Conservation (phyloP, 2,113 vertebrate genomes). For the Ramphastos sulfuratus region DNA sequence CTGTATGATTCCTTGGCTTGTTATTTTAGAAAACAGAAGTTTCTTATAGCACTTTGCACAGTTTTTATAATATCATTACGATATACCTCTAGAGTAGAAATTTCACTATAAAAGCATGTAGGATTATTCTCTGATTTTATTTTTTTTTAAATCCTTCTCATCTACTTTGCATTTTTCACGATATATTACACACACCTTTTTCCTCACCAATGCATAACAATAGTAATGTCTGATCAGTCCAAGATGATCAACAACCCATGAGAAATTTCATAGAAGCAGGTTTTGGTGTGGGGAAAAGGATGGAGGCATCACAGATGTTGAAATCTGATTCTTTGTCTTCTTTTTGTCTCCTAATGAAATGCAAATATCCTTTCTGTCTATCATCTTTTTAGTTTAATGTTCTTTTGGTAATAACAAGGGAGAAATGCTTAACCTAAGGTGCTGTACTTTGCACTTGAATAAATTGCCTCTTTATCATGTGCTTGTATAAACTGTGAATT, state of each 20-base stretch:
- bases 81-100: not conserved
- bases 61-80: not conserved
- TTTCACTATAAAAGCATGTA: not conserved
- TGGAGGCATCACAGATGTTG: not conserved
- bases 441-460: constrained; percentile 4
- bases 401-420: constrained; percentile 32
- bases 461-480: constrained; percentile 22
- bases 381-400: not conserved
- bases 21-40: not conserved
- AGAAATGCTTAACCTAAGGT: constrained; percentile 5
- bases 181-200: not conserved
- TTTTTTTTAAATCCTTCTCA: not conserved
- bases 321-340: not conserved
- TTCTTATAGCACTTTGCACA: not conserved
- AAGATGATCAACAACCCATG: not conserved
- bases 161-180: not conserved
- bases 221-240: not conserved
- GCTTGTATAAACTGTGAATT: constrained; percentile 29
- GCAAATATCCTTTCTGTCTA: not conserved
- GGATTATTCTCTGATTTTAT: not conserved
- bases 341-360: not conserved
- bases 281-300: not conserved
- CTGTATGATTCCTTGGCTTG: not conserved
- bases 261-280: not conserved
- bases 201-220: not conserved